phyloP scores from a whole-genome alignment of 1,140 invertebrate species.

The Hypothenemus hampei region DNA sequence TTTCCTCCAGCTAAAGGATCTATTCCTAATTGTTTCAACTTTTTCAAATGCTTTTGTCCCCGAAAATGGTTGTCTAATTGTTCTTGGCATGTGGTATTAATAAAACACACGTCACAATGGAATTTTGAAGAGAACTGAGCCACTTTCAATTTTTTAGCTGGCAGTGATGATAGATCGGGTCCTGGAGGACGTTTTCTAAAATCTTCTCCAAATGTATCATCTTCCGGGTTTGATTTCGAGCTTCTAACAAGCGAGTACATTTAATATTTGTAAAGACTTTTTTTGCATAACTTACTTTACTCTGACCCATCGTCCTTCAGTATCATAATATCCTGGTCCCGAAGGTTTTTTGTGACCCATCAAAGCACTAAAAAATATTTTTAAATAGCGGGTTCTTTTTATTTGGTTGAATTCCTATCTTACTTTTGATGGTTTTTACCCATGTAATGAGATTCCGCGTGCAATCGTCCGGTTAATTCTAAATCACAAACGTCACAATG shows the following conservation, averaged over 20 bases:
- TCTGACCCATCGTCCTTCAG: constrained; percentile 44
- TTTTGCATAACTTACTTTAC: constrained; percentile 27
- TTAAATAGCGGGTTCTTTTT: constrained; percentile 5
- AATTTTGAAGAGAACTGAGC: constrained; percentile 18
- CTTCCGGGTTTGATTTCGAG: constrained; percentile 17
- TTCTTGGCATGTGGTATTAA: constrained; percentile 43
- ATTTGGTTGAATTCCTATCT: no score
- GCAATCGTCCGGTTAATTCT: constrained; percentile 44
- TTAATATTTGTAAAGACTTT: neutral
- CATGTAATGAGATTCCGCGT: constrained; percentile 49
- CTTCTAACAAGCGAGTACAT: neutral
- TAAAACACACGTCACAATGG: constrained; percentile 45
- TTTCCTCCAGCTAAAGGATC: neutral
- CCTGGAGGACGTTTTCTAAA: constrained; percentile 22
- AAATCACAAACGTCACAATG: constrained; percentile 48
- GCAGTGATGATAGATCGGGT: neutral
- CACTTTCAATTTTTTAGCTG: constrained; percentile 4
- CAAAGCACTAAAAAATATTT: constrained; percentile 32
- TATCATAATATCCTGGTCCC: constrained; percentile 44
- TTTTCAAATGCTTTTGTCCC: constrained; percentile 14
- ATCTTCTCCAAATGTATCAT: constrained; percentile 34
- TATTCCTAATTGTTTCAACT: neutral
- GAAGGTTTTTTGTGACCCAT: constrained; percentile 38
- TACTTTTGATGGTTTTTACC: constrained; percentile 47
- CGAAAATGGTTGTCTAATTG: constrained; percentile 45